phyloP scores from a whole-genome alignment of 2,113 vertebrate species.

The Tiliqua scincoides region DNA sequence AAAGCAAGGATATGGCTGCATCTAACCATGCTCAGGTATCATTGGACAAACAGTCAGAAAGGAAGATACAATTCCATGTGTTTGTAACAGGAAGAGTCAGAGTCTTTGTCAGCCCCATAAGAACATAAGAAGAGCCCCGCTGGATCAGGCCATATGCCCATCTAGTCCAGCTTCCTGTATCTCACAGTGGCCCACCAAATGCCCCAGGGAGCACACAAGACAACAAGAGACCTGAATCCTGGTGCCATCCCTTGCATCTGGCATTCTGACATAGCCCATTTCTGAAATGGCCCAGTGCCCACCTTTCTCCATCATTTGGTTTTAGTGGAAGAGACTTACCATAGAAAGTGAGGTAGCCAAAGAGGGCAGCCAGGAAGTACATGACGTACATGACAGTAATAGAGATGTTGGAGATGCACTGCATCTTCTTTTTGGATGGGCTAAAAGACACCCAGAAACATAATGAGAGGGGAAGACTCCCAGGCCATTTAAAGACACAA shows the following conservation, averaged over 20 bases:
- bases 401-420: slow-evolving; percentile 94
- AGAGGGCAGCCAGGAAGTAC: slow-evolving; percentile 98
- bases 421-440: slow-evolving; percentile 92
- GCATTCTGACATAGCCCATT: too few species aligned
- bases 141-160: too few species aligned
- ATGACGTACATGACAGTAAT: slow-evolving; percentile 94
- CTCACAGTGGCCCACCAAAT: too few species aligned
- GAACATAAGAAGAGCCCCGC: too few species aligned
- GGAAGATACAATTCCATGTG: neutral
- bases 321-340: slow-evolving; percentile 75
- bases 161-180: too few species aligned
- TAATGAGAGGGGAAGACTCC: neutral
- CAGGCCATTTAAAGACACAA: neutral
- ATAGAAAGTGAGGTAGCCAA: slow-evolving; percentile 97
- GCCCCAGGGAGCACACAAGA: too few species aligned
- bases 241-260: too few species aligned
- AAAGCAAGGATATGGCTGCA: neutral
- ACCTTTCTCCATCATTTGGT: neutral
- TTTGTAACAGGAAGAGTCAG: neutral
- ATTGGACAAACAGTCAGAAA: neutral
- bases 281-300: neutral
- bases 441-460: slow-evolving; percentile 69
- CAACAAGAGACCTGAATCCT: too few species aligned
- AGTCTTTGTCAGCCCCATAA: too few species aligned
- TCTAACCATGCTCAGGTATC: neutral